These are phyloP conservation scores for Yasuhikotakia modesta DNA, from an alignment of 2,797 vertebrate species.

Conservation along the genomic window DNA sequence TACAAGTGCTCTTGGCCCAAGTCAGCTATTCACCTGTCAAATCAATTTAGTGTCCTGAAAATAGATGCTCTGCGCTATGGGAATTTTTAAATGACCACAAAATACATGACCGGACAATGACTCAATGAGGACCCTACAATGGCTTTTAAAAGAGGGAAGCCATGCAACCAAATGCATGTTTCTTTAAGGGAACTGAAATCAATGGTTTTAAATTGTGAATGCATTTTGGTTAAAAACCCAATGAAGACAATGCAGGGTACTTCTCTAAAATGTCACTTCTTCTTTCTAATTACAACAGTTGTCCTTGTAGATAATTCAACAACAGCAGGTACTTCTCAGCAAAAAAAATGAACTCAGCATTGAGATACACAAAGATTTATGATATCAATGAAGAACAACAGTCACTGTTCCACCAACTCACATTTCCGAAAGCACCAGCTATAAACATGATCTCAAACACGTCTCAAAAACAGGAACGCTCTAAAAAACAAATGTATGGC, in stretches of 20 bases:
- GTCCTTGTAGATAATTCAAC: conserved; percentile 9
- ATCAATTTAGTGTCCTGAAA: conserved; percentile 26
- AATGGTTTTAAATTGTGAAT: conserved; percentile 24
- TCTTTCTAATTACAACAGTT: conserved; percentile 20
- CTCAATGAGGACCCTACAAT: conserved; percentile 5
- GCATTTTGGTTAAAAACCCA: background rate
- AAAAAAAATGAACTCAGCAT: conserved; percentile 30
- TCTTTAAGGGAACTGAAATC: conserved; percentile 20
- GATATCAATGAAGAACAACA: conserved; percentile 13
- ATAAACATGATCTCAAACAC: conserved; percentile 13
- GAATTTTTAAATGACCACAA: conserved; percentile 2
- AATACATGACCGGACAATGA: conserved; percentile 15
- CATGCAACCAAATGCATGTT: conserved; percentile 6
- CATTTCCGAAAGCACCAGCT: conserved; percentile 8
- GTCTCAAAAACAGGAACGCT: no score
- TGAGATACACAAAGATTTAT: conserved; percentile 12
- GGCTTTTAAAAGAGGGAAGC: conserved; percentile 24
- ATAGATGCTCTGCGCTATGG: background rate
- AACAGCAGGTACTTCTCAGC: conserved; percentile 25
- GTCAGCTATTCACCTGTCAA: conserved; percentile 40
- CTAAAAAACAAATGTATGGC: background rate
- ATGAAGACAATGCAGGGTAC: conserved; percentile 28
- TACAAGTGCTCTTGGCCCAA: conserved; percentile 5
- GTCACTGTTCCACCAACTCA: conserved; percentile 12
- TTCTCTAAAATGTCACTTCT: conserved; percentile 29